Base-by-base conservation (phyloP, 2,113 vertebrate species). In the Columbina picui region DNA sequence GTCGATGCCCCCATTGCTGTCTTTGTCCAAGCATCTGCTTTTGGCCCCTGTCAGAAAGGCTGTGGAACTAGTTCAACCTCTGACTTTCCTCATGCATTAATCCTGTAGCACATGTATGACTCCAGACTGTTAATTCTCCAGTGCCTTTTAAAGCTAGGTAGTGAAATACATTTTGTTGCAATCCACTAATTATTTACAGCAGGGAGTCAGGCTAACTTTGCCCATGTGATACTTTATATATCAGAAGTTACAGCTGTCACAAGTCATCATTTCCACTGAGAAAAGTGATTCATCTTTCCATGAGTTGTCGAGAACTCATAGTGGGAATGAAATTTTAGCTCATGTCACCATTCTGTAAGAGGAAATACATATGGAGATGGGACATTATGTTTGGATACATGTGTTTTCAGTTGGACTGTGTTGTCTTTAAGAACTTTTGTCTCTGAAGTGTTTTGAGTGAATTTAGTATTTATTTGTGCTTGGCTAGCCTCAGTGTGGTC, bases 271-370 rank as follows among this genome's bases (percentile, higher is more conserved):
- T 98, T 98, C 97, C 94, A 96, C 87, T 95, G 78, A 97, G 95
- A 97, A 96, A 5, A 94, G 49, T 84, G 75, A 96, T 97, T 98
- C 93, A 73, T 97, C 92, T 97, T 98, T 97, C 95, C 87, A 55
- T 67, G 83, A 91, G 80, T 73, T 55, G 45, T 96, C 50, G 63
- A 96, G 89, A 96, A 95, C 84, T 94, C 96, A 93, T 91, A 97
- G 60, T 78, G 43, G 85, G 93, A 97, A 78, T 96, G 84, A 98
- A 97, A 96, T 97, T 84, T 80, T 94, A 97, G 79, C 65, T 91
- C 27, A 27, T 95, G 95, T 96, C 97, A 97, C 96, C 80, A 86
- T 94, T 88, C 64, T 96, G n/a, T 80, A 87, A 86, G 89, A 93
- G 79, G 81, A 95, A 92, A 86, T 91, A 86, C 73, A 67, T 86